Evolutionary conservation across 2,113 vertebrate species (phyloP).

Genomic region (Cyprinodon brontotheroides): DNA sequence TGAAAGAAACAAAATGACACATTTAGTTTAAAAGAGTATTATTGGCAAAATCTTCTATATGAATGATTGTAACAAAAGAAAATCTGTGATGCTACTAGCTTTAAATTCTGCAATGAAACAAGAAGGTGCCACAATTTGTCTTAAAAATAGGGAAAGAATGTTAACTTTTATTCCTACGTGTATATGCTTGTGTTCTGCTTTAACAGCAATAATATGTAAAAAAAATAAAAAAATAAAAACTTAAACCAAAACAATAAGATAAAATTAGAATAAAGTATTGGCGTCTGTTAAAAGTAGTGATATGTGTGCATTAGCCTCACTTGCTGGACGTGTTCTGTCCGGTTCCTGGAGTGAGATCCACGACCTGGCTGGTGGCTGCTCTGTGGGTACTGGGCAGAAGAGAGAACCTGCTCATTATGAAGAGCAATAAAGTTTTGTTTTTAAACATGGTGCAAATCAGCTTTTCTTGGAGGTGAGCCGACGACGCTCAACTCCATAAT

Average conservation of each 20-base stretch:
- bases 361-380: slow-evolving; percentile 94
- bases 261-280: not conserved
- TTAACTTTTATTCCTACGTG: not conserved
- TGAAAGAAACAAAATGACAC: not conserved
- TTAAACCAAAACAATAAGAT: not conserved
- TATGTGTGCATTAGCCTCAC: slow-evolving; percentile 56
- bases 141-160: not conserved
- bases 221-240: not conserved
- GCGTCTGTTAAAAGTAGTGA: not conserved
- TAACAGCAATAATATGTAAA: not conserved
- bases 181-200: not conserved
- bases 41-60: not conserved
- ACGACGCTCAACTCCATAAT: too few species aligned
- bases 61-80: not conserved
- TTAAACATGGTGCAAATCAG: too few species aligned
- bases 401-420: slow-evolving; percentile 21
- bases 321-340: slow-evolving; percentile 90
- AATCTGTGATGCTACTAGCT: not conserved
- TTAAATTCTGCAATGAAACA: not conserved
- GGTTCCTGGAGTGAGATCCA: slow-evolving; percentile 96
- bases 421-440: not conserved
- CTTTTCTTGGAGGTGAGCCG: too few species aligned
- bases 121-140: not conserved
- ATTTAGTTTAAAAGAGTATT: not conserved
- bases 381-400: slow-evolving; percentile 84